These are phyloP conservation scores for Chunga burmeisteri DNA, from an alignment of 2,113 vertebrate species.

Conservation along the genomic window DNA sequence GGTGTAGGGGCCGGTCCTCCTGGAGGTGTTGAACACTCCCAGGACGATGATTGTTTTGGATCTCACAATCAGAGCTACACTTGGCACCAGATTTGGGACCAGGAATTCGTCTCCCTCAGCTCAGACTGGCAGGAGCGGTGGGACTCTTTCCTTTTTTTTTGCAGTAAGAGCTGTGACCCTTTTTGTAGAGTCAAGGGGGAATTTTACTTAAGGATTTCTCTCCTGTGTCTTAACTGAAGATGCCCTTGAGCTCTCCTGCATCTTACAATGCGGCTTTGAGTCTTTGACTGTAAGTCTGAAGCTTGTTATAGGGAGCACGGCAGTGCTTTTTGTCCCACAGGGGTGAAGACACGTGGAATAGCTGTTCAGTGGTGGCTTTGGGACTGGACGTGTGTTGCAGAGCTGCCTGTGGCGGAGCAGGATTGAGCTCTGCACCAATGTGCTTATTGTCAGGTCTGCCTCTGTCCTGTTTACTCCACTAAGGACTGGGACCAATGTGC, in stretches of 20 bases:
- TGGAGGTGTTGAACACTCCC: not conserved
- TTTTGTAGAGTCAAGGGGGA: not conserved
- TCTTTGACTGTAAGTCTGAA: not conserved
- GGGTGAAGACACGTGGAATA: not conserved
- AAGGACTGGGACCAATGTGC: not conserved
- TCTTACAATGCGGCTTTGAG: not conserved
- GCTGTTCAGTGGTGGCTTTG: not conserved
- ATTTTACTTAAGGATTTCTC: not conserved
- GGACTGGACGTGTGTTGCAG: not conserved
- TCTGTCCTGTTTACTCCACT: not conserved
- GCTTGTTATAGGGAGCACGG: not conserved
- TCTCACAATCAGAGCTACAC: not conserved
- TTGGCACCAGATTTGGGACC: not conserved
- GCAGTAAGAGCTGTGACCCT: not conserved
- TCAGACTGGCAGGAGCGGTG: not conserved
- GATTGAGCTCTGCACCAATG: not conserved
- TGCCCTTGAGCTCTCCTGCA: not conserved
- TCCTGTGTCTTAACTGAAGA: not conserved
- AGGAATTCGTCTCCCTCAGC: not conserved
- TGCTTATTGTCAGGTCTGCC: not conserved
- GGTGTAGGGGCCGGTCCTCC: not conserved
- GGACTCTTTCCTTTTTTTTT: not conserved
- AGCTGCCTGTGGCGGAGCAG: not conserved
- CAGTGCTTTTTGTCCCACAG: rapidly evolving
- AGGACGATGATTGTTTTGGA: rapidly evolving